Evolutionary conservation across 2,113 vertebrate genomes (phyloP).

Genomic region (Atrichornis clamosus): DNA sequence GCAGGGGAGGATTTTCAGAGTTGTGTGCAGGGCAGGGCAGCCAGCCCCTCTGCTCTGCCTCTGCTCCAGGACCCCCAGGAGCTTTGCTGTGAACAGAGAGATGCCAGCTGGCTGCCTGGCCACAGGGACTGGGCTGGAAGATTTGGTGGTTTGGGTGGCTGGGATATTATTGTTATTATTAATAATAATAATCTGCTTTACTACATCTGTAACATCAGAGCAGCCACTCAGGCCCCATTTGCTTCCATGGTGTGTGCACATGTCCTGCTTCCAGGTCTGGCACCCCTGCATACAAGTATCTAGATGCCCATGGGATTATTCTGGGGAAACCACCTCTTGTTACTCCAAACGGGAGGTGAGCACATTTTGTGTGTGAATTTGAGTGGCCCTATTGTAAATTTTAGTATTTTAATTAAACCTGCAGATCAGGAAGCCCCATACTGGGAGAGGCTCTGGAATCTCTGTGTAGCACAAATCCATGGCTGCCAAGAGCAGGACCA

Average conservation of each 20-base stretch:
- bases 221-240: neutral
- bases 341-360: neutral
- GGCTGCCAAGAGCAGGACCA: neutral
- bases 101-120: neutral
- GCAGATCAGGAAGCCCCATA: neutral
- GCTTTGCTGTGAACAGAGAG: neutral
- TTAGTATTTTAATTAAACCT: neutral
- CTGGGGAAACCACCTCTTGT: neutral
- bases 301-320: neutral
- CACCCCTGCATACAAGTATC: rapidly evolving
- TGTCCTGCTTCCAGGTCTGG: neutral
- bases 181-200: neutral
- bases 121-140: neutral
- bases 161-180: too few relatives aligned
- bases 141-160: neutral
- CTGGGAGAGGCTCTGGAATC: neutral
- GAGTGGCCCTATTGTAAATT: rapidly evolving
- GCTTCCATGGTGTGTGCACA: neutral
- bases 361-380: neutral
- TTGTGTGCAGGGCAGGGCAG: rapidly evolving
- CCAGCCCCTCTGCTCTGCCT: neutral
- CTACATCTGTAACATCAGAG: neutral
- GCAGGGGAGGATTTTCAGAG: neutral
- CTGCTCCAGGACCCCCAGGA: rapidly evolving
- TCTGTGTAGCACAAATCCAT: rapidly evolving